Percentiles rank a stretch among this genome's conserved stretches.
Evolutionary conservation across 2,113 vertebrate genomes (phyloP).

Genomic region (Solea solea): DNA sequence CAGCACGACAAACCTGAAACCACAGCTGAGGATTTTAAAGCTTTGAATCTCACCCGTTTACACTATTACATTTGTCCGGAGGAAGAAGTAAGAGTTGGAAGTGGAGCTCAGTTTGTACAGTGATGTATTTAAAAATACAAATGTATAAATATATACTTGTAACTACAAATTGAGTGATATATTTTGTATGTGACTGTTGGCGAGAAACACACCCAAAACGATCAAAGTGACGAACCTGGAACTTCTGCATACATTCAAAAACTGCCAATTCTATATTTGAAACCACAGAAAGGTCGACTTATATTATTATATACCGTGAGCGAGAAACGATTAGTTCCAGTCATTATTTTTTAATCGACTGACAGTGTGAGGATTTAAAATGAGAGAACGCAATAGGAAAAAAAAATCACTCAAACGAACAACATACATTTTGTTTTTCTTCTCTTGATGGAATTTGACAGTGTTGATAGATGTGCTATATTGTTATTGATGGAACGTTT

Average conservation of each 20-base stretch:
- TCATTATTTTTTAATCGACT: constrained; percentile 37
- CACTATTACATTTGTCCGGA: constrained; percentile 2
- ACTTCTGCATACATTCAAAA: constrained; percentile 67
- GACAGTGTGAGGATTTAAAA: constrained; percentile 31
- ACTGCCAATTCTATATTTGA: constrained; percentile 44
- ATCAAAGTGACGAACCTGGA: constrained; percentile 40
- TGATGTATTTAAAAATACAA: constrained; percentile 57
- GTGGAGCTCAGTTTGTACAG: constrained; percentile 36
- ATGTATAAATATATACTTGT: constrained; percentile 69
- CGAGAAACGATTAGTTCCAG: constrained; percentile 33
- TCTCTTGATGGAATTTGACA: constrained; percentile 55
- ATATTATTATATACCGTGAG: constrained; percentile 14
- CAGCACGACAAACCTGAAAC: constrained; percentile 44
- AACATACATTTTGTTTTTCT: constrained; percentile 40
- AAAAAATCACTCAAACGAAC: constrained; percentile 18
- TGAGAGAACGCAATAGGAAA: constrained; percentile 1
- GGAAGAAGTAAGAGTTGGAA: constrained; percentile 11
- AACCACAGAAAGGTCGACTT: constrained; percentile 17
- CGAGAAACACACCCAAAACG: constrained; percentile 41
- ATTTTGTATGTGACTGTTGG: constrained; percentile 75
- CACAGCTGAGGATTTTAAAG: constrained; percentile 41
- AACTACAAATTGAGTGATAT: constrained; percentile 67
- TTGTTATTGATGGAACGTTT: constrained; percentile 70
- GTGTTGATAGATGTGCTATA: constrained; percentile 67
- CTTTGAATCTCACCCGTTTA: constrained; percentile 28